phyloP scores from a whole-genome alignment of 2,888 invertebrate genomes.

The Anticlea derivata region DNA sequence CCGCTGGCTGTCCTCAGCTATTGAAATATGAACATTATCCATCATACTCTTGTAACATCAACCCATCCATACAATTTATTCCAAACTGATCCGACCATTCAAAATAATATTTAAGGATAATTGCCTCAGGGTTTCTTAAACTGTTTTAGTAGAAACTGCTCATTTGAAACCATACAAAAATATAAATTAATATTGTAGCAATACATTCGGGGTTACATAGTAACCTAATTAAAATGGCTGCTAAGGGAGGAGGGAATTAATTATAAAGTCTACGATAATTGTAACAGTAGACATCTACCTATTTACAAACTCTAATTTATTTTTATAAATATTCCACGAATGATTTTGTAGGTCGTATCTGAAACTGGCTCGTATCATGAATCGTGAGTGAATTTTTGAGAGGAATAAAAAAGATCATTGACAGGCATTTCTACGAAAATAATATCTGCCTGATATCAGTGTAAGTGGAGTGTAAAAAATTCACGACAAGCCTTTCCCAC shows the following conservation, averaged over 20 bases:
- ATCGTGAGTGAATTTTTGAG: too few relatives aligned
- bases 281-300: too few relatives aligned
- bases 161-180: conserved; percentile 25
- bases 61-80: conserved; percentile 37
- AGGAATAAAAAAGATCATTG: too few relatives aligned
- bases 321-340: conserved; percentile 17
- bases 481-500: too few relatives aligned
- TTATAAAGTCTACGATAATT: conserved; percentile 28
- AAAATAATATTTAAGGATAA: conserved; percentile 24
- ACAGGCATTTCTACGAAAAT: too few relatives aligned
- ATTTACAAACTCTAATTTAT: too few relatives aligned
- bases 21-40: conserved; percentile 48
- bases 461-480: too few relatives aligned
- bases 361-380: too few relatives aligned
- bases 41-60: conserved; percentile 42
- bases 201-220: conserved; percentile 32
- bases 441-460: too few relatives aligned
- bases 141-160: conserved; percentile 9
- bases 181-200: conserved; percentile 29
- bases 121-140: conserved; percentile 18
- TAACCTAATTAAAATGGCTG: conserved; percentile 31
- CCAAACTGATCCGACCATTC: conserved; percentile 45
- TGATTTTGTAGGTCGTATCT: conserved; percentile 22
- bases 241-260: conserved; percentile 25
- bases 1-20: conserved; percentile 29